These are phyloP conservation scores for Nannobrachium achirus DNA, from an alignment of 2,113 vertebrate species.

Conservation along the genomic window DNA sequence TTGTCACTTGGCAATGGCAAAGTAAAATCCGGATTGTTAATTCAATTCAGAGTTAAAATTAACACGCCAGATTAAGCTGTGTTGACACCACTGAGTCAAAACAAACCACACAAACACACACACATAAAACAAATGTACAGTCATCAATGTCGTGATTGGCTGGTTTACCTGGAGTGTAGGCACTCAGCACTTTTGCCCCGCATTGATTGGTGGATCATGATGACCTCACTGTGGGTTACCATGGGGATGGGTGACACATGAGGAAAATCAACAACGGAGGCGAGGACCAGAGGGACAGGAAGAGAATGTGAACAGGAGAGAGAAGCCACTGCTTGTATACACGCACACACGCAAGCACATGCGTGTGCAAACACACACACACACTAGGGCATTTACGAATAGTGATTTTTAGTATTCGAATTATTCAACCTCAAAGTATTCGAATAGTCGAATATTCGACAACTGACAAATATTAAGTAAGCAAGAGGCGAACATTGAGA, in stretches of 20 bases:
- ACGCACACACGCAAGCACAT: background rate
- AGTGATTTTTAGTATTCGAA: too few relatives aligned
- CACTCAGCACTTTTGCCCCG: slow-evolving; percentile 98
- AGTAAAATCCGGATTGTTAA: too few relatives aligned
- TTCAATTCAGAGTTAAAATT: too few relatives aligned
- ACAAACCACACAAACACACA: too few relatives aligned
- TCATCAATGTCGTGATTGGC: slow-evolving; percentile 30
- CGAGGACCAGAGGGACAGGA: slow-evolving; percentile 67
- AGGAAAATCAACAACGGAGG: slow-evolving; percentile 83
- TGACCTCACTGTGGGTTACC: slow-evolving; percentile 97
- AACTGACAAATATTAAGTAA: too few relatives aligned
- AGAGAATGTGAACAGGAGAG: slow-evolving; percentile 66
- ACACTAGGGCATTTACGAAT: too few relatives aligned
- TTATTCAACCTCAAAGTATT: too few relatives aligned
- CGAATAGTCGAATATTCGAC: too few relatives aligned
- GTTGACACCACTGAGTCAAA: too few relatives aligned
- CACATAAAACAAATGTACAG: background rate
- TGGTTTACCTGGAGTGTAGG: slow-evolving; percentile 96
- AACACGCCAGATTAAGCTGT: too few relatives aligned
- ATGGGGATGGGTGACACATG: slow-evolving; percentile 90
- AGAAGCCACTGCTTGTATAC: slow-evolving; percentile 15
- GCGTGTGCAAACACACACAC: slow-evolving; percentile 9
- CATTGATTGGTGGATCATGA: slow-evolving; percentile 96
- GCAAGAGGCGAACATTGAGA: too few relatives aligned
- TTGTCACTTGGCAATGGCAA: too few relatives aligned